A percentile compares a stretch with the other conserved stretches of the same genome.
Evolutionary conservation across 2,888 invertebrate species (phyloP).

Genomic region (Hipparchia sbordonii): DNA sequence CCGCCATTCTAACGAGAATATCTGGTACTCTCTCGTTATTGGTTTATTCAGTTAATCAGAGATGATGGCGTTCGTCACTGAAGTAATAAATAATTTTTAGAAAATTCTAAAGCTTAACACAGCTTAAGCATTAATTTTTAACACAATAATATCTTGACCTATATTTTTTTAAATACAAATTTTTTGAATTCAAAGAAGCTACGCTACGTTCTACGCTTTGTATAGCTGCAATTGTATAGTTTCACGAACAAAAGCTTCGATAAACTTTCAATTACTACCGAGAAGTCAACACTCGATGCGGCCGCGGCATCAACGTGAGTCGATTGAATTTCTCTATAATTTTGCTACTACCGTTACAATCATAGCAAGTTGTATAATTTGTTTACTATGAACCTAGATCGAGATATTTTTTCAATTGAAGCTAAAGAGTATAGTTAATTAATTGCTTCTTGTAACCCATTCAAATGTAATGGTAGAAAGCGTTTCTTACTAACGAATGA

Average conservation of each 20-base stretch:
- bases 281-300: neutral
- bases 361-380: neutral
- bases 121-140: too few species aligned
- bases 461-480: too few species aligned
- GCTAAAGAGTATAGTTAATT: neutral
- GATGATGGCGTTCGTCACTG: too few species aligned
- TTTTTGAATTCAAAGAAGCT: neutral
- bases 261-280: conserved; percentile 4
- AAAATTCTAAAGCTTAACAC: too few species aligned
- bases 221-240: neutral
- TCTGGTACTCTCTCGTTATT: too few species aligned
- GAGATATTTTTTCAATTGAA: too few species aligned
- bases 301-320: neutral
- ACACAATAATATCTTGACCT: too few species aligned
- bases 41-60: too few species aligned
- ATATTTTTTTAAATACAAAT: too few species aligned
- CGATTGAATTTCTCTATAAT: conserved; percentile 6
- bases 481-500: too few species aligned
- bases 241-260: neutral
- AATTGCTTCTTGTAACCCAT: neutral
- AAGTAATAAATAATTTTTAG: too few species aligned
- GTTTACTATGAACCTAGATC: neutral
- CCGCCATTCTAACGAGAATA: too few species aligned
- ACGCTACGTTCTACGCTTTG: neutral
- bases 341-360: neutral